Conservation (phyloP, 1,140 invertebrate genomes). For the fruit fly (Drosophila melanogaster) region DNA sequence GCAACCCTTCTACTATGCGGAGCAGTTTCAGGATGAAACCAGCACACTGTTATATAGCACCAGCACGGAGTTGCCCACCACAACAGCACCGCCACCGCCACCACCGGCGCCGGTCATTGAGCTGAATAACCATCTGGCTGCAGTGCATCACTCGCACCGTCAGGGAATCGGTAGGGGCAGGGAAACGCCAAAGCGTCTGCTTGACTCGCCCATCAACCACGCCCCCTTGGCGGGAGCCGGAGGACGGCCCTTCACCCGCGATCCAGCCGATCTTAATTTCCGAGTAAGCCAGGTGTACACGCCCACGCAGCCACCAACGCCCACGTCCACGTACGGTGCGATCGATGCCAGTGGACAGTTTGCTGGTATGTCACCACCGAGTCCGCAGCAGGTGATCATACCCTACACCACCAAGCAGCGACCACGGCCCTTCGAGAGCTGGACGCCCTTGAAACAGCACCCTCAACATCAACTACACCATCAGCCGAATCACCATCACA, state of each 20-base stretch:
- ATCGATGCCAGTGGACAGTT: conserved; percentile 76
- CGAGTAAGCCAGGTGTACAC: conserved; percentile 49
- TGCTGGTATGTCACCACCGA: conserved; percentile 77
- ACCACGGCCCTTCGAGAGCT: conserved; percentile 86
- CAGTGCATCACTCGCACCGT: conserved; percentile 1
- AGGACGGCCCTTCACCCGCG: conserved; percentile 73
- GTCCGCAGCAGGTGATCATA: conserved; percentile 89
- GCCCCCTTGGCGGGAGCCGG: conserved; percentile 1
- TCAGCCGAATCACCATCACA: background rate
- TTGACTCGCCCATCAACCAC: conserved; percentile 79
- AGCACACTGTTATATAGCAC: conserved; percentile 53
- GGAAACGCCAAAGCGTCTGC: conserved; percentile 73
- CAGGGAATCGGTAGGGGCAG: conserved; percentile 37
- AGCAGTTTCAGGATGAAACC: conserved; percentile 42
- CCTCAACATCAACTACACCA: background rate
- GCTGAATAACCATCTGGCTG: conserved; percentile 55
- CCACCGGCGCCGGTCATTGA: conserved; percentile 34
- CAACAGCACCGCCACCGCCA: conserved; percentile 1
- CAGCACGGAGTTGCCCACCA: conserved; percentile 34
- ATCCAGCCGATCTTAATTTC: conserved; percentile 67
- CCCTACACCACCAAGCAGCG: conserved; percentile 89
- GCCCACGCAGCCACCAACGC: conserved; percentile 67
- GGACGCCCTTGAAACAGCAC: conserved; percentile 58
- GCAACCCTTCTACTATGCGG: conserved; percentile 30
- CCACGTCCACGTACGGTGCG: conserved; percentile 79